Percentiles rank a stretch among this genome's conserved stretches.
phyloP scores from a whole-genome alignment of 2,888 invertebrate species.

The Temnothorax rugatulus region DNA sequence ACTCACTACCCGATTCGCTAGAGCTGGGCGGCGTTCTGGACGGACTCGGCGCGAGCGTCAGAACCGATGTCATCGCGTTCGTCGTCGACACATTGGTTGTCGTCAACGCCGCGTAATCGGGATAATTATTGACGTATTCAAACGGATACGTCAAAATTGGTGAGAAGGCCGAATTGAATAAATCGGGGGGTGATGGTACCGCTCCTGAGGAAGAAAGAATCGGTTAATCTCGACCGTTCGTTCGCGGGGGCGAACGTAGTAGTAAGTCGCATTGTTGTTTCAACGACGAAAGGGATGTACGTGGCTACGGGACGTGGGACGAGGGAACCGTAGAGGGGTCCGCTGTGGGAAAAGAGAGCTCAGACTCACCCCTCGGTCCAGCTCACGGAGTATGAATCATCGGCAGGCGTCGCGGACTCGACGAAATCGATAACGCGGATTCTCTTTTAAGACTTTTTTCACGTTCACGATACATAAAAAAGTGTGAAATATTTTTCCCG shows the following conservation, averaged over 20 bases:
- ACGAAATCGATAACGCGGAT: constrained; percentile 78
- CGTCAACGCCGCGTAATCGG: constrained; percentile 64
- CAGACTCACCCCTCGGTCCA: constrained; percentile 81
- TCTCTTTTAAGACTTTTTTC: constrained; percentile 61
- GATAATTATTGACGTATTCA: constrained; percentile 80
- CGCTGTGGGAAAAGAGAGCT: constrained; percentile 81
- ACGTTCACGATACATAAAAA: constrained; percentile 12
- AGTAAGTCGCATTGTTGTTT: constrained; percentile 81
- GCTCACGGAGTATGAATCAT: constrained; percentile 82
- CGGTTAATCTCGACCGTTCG: constrained; percentile 44
- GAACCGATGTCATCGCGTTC: constrained; percentile 65
- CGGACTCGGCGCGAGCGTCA: constrained; percentile 68
- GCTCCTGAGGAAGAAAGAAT: constrained; percentile 76
- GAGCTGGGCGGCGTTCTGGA: constrained; percentile 81
- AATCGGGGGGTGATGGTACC: constrained; percentile 80
- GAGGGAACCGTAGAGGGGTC: constrained; percentile 67
- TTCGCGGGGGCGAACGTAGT: constrained; percentile 55
- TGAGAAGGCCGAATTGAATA: constrained; percentile 81
- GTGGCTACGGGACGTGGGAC: constrained; percentile 42
- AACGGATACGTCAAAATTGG: constrained; percentile 81
- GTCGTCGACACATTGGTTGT: constrained; percentile 73
- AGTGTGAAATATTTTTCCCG: constrained; percentile 8
- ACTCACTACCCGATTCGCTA: constrained; percentile 82
- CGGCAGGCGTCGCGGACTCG: constrained; percentile 77
- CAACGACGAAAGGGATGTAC: constrained; percentile 70